Conservation (phyloP, 2,797 vertebrate species). For the Hippoglossus hippoglossus region DNA sequence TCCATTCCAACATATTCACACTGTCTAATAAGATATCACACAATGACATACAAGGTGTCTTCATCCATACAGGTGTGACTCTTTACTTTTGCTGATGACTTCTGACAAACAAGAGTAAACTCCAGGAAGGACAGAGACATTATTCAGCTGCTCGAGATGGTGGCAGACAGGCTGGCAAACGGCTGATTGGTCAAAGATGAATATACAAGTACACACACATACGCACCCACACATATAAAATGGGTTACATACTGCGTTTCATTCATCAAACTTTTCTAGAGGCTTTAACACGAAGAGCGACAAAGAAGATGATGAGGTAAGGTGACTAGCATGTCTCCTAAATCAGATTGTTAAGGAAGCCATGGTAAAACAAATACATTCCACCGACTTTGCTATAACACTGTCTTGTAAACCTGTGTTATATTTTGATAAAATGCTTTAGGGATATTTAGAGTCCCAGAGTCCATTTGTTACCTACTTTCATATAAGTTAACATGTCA, state of each 20-base stretch:
- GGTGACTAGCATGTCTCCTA: no score
- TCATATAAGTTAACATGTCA: no score
- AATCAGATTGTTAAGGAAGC: no score
- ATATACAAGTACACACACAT: slow-evolving; percentile 1
- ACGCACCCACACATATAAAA: slow-evolving; percentile 4
- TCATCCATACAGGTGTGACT: slow-evolving; percentile 4
- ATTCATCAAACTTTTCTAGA: background rate
- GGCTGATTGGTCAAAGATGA: slow-evolving; percentile 43
- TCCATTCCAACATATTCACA: slow-evolving; percentile 18
- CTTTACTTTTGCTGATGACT: slow-evolving; percentile 43
- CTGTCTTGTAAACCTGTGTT: no score
- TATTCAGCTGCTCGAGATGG: slow-evolving; percentile 34
- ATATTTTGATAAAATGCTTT: no score
- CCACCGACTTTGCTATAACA: no score
- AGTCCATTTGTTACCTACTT: no score
- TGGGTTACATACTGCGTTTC: background rate
- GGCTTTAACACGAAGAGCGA: background rate
- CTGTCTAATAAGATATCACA: slow-evolving; percentile 24
- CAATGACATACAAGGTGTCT: slow-evolving; percentile 32
- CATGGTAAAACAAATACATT: no score
- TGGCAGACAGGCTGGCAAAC: slow-evolving; percentile 51
- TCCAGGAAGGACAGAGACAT: slow-evolving; percentile 24
- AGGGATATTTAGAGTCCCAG: no score
- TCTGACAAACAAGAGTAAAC: slow-evolving; percentile 38
- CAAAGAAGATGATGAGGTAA: no score